Conservation (phyloP, 2,888 invertebrate species). For the Drosophila paranaensis region DNA sequence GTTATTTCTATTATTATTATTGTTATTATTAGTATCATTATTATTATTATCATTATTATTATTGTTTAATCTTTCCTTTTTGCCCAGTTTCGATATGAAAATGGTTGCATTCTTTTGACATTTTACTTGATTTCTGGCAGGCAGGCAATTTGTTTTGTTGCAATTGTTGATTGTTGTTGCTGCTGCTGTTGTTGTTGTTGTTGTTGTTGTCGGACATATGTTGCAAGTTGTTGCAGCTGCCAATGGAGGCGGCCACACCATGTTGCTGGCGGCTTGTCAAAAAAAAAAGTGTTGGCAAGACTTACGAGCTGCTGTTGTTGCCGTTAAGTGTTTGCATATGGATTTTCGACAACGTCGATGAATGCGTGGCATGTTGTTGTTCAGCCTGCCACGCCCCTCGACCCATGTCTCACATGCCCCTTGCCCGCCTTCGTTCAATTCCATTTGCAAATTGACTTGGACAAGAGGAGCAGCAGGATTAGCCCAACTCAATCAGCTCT, state of each 20-base stretch:
- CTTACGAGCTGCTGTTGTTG: conserved; percentile 55
- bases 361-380: conserved; percentile 71
- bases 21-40: neutral
- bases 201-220: conserved; percentile 61
- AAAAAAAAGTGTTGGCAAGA: conserved; percentile 69
- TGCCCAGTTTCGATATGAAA: conserved; percentile 36
- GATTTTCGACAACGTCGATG: conserved; percentile 49
- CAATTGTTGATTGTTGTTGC: conserved; percentile 58
- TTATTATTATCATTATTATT: conserved; percentile 3
- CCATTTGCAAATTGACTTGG: conserved; percentile 43
- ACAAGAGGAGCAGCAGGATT: conserved; percentile 44
- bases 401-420: conserved; percentile 2
- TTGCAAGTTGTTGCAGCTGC: conserved; percentile 79
- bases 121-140: conserved; percentile 68
- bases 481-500: conserved; percentile 56
- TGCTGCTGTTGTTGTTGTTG: conserved; percentile 57
- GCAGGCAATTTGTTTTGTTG: conserved; percentile 63
- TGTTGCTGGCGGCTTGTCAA: conserved; percentile 62
- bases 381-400: conserved; percentile 41
- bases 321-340: conserved; percentile 72
- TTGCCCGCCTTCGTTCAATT: conserved; percentile 8
- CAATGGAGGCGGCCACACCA: conserved; percentile 71
- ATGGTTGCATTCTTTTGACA: conserved; percentile 65
- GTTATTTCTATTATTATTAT: conserved; percentile 40
- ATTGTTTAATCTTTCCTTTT: conserved; percentile 11